Evolutionary conservation across 2,888 invertebrate genomes (phyloP).

Genomic region (Terebella lapidaria): DNA sequence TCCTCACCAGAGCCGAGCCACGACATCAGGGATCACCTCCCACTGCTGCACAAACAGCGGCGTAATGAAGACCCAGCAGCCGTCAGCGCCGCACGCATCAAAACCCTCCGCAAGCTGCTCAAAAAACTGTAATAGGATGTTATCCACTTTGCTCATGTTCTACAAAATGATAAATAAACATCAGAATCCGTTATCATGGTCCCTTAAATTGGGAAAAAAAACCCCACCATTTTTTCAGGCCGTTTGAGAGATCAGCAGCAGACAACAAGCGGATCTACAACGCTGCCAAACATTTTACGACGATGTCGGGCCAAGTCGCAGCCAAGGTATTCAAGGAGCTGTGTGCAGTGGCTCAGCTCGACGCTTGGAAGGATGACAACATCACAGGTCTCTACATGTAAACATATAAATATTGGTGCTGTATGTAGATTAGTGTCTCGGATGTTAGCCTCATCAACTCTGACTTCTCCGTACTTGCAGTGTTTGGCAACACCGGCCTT

Average conservation of each 20-base stretch:
- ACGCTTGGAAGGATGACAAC: constrained; percentile 43
- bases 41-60: constrained; percentile 34
- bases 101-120: constrained; percentile 33
- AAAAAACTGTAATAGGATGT: constrained; percentile 34
- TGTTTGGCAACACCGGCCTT: constrained; percentile 47
- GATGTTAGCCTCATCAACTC: too few species aligned
- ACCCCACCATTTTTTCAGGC: constrained; percentile 29
- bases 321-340: constrained; percentile 26
- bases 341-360: constrained; percentile 45
- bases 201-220: background rate
- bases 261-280: constrained; percentile 47
- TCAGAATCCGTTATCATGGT: background rate
- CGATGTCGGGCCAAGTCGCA: constrained; percentile 26
- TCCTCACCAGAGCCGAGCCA: constrained; percentile 31
- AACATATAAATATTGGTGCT: too few species aligned
- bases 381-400: constrained; percentile 43
- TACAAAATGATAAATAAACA: background rate
- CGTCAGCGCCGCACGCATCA: constrained; percentile 31
- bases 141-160: background rate
- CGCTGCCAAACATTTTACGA: constrained; percentile 37
- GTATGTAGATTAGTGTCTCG: too few species aligned
- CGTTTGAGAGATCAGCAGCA: constrained; percentile 45
- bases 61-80: constrained; percentile 37
- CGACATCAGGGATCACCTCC: constrained; percentile 39
- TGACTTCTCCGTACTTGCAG: too few species aligned